Percentiles rank a stretch among this genome's conserved stretches.
Conservation (phyloP, 1,140 invertebrate genomes). For the Hypsibius dujardini region DNA sequence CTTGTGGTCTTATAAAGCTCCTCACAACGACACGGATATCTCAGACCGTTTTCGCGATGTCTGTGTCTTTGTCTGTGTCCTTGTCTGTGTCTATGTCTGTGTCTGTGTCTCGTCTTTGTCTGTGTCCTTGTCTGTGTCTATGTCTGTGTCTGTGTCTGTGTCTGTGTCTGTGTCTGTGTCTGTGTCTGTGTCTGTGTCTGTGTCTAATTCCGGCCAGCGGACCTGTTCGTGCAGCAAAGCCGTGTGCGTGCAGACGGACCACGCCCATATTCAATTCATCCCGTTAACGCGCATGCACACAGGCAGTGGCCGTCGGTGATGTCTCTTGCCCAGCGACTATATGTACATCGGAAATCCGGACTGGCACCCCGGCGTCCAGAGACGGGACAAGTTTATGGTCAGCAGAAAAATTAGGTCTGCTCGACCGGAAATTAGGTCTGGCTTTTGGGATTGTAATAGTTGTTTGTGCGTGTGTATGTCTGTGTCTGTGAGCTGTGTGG, state of each 20-base stretch:
- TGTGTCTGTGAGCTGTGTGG: not conserved
- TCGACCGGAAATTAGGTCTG: slow-evolving; percentile 5
- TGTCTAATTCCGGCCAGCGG: not conserved
- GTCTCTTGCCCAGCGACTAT: not conserved
- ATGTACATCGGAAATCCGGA: slow-evolving; percentile 15
- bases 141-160: no score
- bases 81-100: no score
- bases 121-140: no score
- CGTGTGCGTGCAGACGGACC: not conserved
- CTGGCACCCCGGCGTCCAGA: not conserved
- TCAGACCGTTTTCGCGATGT: no score
- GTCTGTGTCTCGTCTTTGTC: no score
- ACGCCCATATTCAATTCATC: not conserved
- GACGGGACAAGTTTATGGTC: not conserved
- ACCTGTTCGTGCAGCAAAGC: slow-evolving; percentile 5
- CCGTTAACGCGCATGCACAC: not conserved
- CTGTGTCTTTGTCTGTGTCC: no score
- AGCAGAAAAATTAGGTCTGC: slow-evolving; percentile 14
- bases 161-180: no score
- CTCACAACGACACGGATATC: no score
- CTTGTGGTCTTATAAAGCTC: no score
- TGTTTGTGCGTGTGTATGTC: not conserved
- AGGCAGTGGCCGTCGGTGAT: no score
- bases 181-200: no score
- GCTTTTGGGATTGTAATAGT: not conserved